Conservation (phyloP, 2,888 invertebrate genomes). For the Rhimphoctona megacephalus region DNA sequence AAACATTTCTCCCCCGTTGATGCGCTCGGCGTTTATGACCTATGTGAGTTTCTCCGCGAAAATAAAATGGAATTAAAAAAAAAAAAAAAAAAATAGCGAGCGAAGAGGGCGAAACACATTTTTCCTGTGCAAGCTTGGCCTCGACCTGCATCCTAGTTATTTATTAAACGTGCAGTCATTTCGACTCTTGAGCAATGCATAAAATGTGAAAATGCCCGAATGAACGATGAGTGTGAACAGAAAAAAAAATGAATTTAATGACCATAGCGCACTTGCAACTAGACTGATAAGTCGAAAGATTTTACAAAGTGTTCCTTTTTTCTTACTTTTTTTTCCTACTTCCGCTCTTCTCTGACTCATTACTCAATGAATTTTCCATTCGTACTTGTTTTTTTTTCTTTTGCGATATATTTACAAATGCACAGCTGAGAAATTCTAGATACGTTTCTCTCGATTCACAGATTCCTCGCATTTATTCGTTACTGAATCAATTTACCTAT, state of each 20-base stretch:
- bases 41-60: slow-evolving; percentile 57
- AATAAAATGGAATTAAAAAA: slow-evolving; percentile 47
- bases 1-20: slow-evolving; percentile 63
- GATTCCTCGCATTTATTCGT: slow-evolving; percentile 17
- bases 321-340: neutral
- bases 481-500: slow-evolving; percentile 7
- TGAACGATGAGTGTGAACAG: slow-evolving; percentile 5
- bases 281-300: slow-evolving; percentile 51
- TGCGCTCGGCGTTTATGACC: slow-evolving; percentile 67
- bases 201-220: slow-evolving; percentile 37
- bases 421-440: slow-evolving; percentile 62
- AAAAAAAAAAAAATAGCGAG: slow-evolving; percentile 24
- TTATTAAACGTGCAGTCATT: slow-evolving; percentile 52
- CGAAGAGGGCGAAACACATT: slow-evolving; percentile 52
- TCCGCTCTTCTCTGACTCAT: slow-evolving; percentile 12
- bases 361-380: slow-evolving; percentile 38
- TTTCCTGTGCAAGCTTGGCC: slow-evolving; percentile 26
- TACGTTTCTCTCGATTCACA: slow-evolving; percentile 55
- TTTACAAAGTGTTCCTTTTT: neutral
- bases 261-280: slow-evolving; percentile 2
- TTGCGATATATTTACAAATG: slow-evolving; percentile 65
- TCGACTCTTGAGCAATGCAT: slow-evolving; percentile 5
- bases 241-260: slow-evolving; percentile 38
- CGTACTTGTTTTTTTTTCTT: neutral
- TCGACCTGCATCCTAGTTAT: slow-evolving; percentile 38